Evolutionary conservation across 1,140 invertebrate species (phyloP).

Genomic region (Hetaerina americana): DNA sequence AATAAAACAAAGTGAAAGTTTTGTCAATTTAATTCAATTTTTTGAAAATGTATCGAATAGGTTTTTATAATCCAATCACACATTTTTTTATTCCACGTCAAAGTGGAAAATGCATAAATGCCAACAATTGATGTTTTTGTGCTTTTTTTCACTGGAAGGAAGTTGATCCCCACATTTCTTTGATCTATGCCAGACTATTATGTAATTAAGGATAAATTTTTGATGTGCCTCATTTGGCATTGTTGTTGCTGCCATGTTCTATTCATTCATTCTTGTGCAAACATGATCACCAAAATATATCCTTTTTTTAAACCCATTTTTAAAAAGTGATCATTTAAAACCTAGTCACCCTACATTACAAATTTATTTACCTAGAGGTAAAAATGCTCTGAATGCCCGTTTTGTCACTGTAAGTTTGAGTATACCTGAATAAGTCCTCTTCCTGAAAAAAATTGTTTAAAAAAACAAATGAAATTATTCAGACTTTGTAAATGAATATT

Average conservation of each 20-base stretch:
- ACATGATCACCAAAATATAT: too few species aligned
- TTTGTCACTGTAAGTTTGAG: too few species aligned
- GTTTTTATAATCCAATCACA: neutral
- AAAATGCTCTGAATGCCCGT: too few species aligned
- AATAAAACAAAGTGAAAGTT: neutral
- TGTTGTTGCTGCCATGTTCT: neutral
- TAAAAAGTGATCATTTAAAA: too few species aligned
- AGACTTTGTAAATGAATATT: too few species aligned
- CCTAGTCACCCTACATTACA: too few species aligned
- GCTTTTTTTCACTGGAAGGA: neutral
- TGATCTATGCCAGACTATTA: neutral
- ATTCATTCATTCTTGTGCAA: too few species aligned
- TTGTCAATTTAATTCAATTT: neutral
- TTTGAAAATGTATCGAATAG: neutral
- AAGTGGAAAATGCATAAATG: neutral
- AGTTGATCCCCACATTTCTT: neutral
- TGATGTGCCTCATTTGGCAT: neutral
- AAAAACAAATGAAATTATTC: too few species aligned
- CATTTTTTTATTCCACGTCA: neutral
- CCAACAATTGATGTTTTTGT: neutral
- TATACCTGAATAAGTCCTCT: too few species aligned
- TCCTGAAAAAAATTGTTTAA: too few species aligned
- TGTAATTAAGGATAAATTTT: neutral
- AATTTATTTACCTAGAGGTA: too few species aligned
- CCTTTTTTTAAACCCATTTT: too few species aligned